Conservation (phyloP, 2,113 vertebrate genomes). For the Aegithalos caudatus region DNA sequence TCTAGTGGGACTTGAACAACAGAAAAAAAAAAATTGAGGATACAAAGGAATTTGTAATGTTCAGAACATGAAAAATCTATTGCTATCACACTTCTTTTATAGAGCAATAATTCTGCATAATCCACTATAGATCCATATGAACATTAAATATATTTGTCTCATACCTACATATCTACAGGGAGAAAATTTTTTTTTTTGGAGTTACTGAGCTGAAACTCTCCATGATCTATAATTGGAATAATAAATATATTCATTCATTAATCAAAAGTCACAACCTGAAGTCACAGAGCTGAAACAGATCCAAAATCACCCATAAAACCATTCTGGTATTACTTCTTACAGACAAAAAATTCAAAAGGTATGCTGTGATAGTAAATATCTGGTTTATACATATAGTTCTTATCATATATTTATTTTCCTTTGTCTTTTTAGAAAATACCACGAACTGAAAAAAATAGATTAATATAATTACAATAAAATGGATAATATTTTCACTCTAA, state of each 20-base stretch:
- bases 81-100: background rate
- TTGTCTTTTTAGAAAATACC: background rate
- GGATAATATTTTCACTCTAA: background rate
- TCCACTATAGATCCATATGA: background rate
- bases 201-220: background rate
- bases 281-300: background rate
- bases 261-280: background rate
- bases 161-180: background rate
- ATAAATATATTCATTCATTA: constrained; percentile 12
- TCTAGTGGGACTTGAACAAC: background rate
- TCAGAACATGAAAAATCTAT: background rate
- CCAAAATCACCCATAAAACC: background rate
- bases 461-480: background rate
- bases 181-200: background rate
- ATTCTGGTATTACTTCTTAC: background rate
- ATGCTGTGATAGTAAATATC: background rate
- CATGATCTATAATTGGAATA: background rate
- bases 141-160: background rate
- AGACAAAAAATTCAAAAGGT: background rate
- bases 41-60: background rate
- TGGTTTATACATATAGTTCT: background rate
- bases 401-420: background rate
- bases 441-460: background rate
- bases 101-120: background rate
- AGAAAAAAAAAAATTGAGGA: background rate